These are phyloP conservation scores for Pangasius djambal DNA, from an alignment of 2,797 vertebrate genomes.

Conservation along the genomic window DNA sequence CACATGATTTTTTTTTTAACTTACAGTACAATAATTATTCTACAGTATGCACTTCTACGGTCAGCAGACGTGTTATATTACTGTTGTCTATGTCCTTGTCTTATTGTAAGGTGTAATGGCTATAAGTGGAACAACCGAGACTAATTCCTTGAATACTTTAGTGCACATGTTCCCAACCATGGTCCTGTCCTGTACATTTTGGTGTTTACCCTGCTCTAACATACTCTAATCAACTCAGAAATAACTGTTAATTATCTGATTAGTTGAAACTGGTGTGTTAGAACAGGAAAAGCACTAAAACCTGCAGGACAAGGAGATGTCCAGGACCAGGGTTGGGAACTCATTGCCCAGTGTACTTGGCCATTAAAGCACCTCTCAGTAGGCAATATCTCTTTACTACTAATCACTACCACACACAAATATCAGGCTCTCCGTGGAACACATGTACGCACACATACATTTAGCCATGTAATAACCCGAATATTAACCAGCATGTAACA, in stretches of 20 bases:
- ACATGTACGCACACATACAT: neutral
- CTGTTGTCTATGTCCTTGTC: neutral
- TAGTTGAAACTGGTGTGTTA: neutral
- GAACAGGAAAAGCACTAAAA: neutral
- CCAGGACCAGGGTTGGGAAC: neutral
- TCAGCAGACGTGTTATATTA: neutral
- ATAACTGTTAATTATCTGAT: neutral
- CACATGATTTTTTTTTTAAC: neutral
- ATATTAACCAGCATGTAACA: neutral
- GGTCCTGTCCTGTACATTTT: neutral
- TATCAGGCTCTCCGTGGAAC: neutral
- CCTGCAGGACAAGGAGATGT: neutral
- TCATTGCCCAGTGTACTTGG: neutral
- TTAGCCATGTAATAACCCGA: neutral
- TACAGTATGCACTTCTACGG: neutral
- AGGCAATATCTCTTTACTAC: neutral
- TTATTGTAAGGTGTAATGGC: neutral
- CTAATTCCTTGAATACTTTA: neutral
- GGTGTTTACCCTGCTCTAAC: neutral
- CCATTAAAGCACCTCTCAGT: neutral
- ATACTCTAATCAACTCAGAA: neutral
- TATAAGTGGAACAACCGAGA: neutral
- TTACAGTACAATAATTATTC: neutral
- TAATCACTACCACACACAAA: neutral
- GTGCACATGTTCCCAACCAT: neutral